Percentiles rank a stretch among this genome's conserved stretches.
Conservation (phyloP, 2,888 invertebrate genomes). For the Lamellibrachia satsuma region DNA sequence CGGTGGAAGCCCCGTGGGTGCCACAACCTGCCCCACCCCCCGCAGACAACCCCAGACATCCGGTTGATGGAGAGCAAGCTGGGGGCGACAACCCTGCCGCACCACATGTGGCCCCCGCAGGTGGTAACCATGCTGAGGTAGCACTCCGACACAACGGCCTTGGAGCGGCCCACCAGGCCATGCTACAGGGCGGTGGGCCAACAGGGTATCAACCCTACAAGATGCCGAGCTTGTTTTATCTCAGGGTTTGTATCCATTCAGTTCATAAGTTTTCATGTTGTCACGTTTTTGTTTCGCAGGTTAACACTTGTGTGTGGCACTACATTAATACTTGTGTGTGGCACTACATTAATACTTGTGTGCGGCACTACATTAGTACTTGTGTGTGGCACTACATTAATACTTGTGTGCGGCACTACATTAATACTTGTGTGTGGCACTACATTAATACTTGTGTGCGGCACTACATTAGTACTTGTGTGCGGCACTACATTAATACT, state of each 20-base stretch:
- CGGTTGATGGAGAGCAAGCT: slow-evolving; percentile 32
- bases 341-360: too few species aligned
- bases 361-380: too few species aligned
- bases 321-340: too few species aligned
- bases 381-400: too few species aligned
- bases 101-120: slow-evolving; percentile 50
- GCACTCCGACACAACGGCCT: slow-evolving; percentile 61
- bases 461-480: too few species aligned
- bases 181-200: slow-evolving; percentile 83
- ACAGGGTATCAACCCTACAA: slow-evolving; percentile 87
- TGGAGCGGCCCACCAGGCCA: slow-evolving; percentile 88
- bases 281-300: too few species aligned
- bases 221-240: slow-evolving; percentile 83
- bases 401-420: too few species aligned
- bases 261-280: too few species aligned
- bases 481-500: too few species aligned
- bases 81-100: slow-evolving; percentile 33
- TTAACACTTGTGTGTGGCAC: too few species aligned
- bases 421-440: too few species aligned
- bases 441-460: too few species aligned
- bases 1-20: background rate
- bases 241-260: slow-evolving; percentile 56
- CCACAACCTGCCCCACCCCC: background rate
- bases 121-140: background rate
- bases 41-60: background rate